Evolutionary conservation across 2,888 invertebrate species (phyloP).

Genomic region (Drosophila austrosaltans): DNA sequence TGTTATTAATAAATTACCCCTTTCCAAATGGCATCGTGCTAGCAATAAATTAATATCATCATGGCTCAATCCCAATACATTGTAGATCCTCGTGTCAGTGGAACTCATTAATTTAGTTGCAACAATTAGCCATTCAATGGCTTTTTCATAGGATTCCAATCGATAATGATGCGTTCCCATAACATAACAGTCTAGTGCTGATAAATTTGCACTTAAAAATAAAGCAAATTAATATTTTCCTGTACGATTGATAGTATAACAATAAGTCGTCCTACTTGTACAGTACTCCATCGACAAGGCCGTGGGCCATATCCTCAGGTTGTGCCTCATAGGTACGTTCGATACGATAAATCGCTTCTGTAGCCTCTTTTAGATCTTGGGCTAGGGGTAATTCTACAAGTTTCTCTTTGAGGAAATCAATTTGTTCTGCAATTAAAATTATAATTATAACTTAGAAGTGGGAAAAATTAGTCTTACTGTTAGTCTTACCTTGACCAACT

Average conservation of each 20-base stretch:
- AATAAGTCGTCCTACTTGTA: conserved; percentile 31
- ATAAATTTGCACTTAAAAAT: conserved; percentile 33
- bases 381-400: conserved; percentile 9
- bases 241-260: background rate
- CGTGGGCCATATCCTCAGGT: conserved; percentile 34
- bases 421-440: conserved; percentile 29
- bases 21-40: conserved; percentile 18
- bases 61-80: conserved; percentile 6
- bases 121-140: conserved; percentile 37
- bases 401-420: conserved; percentile 25
- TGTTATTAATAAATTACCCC: conserved; percentile 23
- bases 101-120: conserved; percentile 1
- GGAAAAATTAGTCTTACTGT: background rate
- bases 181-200: conserved; percentile 47
- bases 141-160: background rate
- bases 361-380: conserved; percentile 22
- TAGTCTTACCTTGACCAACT: conserved; percentile 41
- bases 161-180: conserved; percentile 38
- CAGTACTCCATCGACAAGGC: conserved; percentile 47
- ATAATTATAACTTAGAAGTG: background rate
- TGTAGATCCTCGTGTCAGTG: background rate
- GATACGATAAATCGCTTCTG: conserved; percentile 37
- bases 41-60: conserved; percentile 27
- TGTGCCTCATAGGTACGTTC: conserved; percentile 24
- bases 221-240: background rate